Conservation (phyloP, 1,140 invertebrate genomes). For the Pollicipes pollicipes region DNA sequence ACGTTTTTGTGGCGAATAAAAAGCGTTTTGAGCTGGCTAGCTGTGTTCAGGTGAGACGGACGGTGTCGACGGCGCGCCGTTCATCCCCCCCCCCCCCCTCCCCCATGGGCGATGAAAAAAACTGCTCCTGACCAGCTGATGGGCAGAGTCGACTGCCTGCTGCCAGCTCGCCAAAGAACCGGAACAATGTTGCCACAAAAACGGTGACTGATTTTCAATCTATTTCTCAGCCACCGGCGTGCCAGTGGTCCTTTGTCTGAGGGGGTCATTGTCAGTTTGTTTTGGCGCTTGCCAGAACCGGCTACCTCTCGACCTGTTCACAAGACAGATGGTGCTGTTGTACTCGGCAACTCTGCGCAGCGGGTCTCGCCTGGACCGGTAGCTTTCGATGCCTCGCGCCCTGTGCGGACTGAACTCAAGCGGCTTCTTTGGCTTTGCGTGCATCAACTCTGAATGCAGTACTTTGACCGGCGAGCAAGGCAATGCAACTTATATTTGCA, state of each 20-base stretch:
- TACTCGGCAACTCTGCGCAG: no score
- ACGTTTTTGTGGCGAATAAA: background rate
- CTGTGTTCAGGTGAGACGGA: background rate
- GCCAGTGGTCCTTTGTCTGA: background rate
- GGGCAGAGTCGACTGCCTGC: background rate
- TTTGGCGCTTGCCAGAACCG: background rate
- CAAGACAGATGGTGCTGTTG: background rate
- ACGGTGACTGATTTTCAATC: background rate
- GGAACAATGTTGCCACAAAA: background rate
- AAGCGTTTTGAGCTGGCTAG: background rate
- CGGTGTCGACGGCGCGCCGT: no score
- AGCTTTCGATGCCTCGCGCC: no score
- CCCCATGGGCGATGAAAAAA: background rate
- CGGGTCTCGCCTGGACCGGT: no score
- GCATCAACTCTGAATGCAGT: no score
- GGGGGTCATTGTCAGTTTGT: background rate
- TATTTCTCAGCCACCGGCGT: background rate
- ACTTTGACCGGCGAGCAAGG: no score
- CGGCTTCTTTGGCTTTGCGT: no score
- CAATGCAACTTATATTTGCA: no score
- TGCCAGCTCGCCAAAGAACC: background rate
- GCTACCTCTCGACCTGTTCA: background rate
- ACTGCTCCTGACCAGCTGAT: background rate
- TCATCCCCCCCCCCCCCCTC: background rate
- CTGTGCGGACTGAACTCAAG: no score